phyloP scores from a whole-genome alignment of 2,797 vertebrate species.

The Cheirogaleus major region DNA sequence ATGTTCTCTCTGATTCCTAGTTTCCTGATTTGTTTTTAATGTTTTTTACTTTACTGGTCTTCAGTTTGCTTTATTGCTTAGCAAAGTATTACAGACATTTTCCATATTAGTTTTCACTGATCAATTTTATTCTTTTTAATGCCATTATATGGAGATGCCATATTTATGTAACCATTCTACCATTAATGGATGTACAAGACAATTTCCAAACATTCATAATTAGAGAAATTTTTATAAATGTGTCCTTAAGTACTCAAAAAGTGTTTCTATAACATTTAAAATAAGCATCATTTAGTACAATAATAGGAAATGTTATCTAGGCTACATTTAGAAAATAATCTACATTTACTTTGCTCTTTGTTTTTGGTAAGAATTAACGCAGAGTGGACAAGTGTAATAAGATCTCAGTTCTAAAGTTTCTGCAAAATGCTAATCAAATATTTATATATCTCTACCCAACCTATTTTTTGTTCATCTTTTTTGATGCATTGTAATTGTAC shows the following conservation, averaged over 20 bases:
- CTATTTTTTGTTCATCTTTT: background rate
- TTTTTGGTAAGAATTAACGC: background rate
- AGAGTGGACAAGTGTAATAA: background rate
- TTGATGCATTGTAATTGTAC: background rate
- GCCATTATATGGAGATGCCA: background rate
- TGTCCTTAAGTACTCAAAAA: background rate
- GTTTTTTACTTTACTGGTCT: background rate
- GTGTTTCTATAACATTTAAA: background rate
- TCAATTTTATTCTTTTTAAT: background rate
- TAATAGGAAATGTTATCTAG: background rate
- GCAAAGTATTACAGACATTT: background rate
- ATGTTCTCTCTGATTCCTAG: background rate
- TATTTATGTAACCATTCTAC: background rate
- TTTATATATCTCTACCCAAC: background rate
- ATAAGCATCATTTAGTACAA: background rate
- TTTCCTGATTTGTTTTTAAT: background rate
- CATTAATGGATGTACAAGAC: background rate
- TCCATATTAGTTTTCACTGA: background rate
- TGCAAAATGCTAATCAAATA: conserved; percentile 41
- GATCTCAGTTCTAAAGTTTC: conserved; percentile 43
- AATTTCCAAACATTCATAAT: conserved; percentile 11
- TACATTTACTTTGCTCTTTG: background rate
- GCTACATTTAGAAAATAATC: background rate
- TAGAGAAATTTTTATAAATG: background rate
- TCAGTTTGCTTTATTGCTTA: background rate